These are phyloP conservation scores for Neotragus moschatus DNA, from an alignment of 2,113 vertebrate genomes.

Conservation along the genomic window DNA sequence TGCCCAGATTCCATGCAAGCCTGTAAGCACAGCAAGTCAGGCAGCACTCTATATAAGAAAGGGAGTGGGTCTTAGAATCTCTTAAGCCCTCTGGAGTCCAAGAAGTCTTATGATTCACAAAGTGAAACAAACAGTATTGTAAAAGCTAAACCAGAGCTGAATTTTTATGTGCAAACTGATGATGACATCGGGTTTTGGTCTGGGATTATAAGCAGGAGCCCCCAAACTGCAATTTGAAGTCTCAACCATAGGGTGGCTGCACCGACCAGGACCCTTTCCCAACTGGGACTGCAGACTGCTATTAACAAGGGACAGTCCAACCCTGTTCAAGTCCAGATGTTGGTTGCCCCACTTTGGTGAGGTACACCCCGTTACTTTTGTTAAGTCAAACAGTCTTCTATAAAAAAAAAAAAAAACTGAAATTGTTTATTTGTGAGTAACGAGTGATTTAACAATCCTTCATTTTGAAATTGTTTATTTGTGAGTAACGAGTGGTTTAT, in stretches of 20 bases:
- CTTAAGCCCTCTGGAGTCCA: background rate
- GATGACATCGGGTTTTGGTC: background rate
- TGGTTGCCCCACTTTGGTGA: background rate
- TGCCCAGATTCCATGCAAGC: background rate
- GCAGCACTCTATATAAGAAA: background rate
- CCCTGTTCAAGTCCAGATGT: background rate
- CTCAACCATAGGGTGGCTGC: background rate
- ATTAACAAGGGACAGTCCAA: background rate
- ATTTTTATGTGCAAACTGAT: background rate
- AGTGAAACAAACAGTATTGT: background rate
- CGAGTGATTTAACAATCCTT: no score
- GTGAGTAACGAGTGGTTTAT: no score
- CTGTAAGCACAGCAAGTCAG: background rate
- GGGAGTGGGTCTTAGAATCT: background rate
- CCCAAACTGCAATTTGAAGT: background rate
- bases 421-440: no score
- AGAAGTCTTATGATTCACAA: background rate
- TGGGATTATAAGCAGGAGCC: background rate
- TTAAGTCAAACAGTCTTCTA: background rate
- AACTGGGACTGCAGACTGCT: background rate
- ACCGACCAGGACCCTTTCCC: background rate
- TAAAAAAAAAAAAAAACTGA: background rate
- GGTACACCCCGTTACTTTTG: background rate
- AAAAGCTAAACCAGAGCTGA: background rate
- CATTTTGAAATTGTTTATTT: no score